Conservation (phyloP, 1,140 invertebrate genomes). For the Ericerus pela region DNA sequence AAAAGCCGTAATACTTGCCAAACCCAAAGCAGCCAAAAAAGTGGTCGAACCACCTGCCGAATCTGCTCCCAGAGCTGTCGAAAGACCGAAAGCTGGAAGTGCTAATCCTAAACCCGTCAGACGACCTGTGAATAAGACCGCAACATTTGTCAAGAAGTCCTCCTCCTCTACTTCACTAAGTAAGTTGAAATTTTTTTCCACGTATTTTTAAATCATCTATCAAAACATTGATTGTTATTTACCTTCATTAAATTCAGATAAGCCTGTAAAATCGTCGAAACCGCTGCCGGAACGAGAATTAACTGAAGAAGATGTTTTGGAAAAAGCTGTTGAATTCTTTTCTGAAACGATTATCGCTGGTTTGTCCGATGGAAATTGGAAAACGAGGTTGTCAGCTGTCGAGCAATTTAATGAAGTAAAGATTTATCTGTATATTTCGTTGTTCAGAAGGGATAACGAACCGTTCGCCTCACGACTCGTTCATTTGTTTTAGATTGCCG, state of each 20-base stretch:
- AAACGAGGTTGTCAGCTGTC: slow-evolving; percentile 58
- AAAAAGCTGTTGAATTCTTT: slow-evolving; percentile 46
- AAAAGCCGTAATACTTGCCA: slow-evolving; percentile 72
- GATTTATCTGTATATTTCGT: not conserved
- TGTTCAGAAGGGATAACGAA: not conserved
- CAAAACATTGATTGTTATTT: not conserved
- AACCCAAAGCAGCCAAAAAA: slow-evolving; percentile 34
- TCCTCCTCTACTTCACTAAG: slow-evolving; percentile 19
- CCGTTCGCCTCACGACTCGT: not conserved
- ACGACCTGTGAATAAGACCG: slow-evolving; percentile 31
- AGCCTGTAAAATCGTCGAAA: slow-evolving; percentile 28
- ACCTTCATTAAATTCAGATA: slow-evolving; percentile 8
- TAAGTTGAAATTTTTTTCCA: slow-evolving; percentile 5
- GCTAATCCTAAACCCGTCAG: slow-evolving; percentile 38
- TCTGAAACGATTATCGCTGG: slow-evolving; percentile 45
- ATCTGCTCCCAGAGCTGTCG: slow-evolving; percentile 33
- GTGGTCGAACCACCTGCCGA: slow-evolving; percentile 37
- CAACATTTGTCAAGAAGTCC: slow-evolving; percentile 26
- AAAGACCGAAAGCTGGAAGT: slow-evolving; percentile 35
- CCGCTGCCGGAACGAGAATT: slow-evolving; percentile 37
- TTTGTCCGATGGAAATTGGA: slow-evolving; percentile 69
- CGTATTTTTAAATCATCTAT: not conserved
- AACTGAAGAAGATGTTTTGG: slow-evolving; percentile 51
- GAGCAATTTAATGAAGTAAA: slow-evolving; percentile 49
- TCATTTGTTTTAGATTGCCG: slow-evolving; percentile 35